Base-by-base conservation (phyloP, 2,797 vertebrate species). In the Discoglossus pictus region DNA sequence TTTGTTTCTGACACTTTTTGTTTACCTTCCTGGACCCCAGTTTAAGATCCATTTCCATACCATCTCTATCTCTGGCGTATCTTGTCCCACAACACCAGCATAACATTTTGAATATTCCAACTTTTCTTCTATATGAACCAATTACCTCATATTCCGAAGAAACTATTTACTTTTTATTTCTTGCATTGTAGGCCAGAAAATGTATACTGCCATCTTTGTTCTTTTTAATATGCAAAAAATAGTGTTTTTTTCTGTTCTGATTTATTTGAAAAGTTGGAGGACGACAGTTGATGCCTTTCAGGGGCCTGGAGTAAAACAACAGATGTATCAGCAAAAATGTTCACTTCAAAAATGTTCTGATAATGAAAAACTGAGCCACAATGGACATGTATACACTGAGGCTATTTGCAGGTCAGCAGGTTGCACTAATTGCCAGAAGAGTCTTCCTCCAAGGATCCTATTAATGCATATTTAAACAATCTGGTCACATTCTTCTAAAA, bases 351-450 rank as follows among this genome's bases (percentile, higher is more conserved):
- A 64, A 71, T 65, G 27, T 71, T 71, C 61, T 71, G 52, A 50
- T 71, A 71, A 71, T 71, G 61, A 27, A 24, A 64, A 71, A 58
- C 42, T 44, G 68, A 71, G 53, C 68, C 68, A 71, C 68, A 34
- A 59, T 58, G 68, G 68, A 71, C 61, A 36, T 65, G 27, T 59
- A 59, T 64, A 16, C 68, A 58, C 68, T n/a, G 61, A 71, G 68
- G 68, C 61, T 65, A 71, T 65, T 65, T 51, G 53, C 68, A 71
- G 68, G 68, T 71, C 68, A 71, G 68, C 68, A 64, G 61, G 68
- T 71, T 71, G 61, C 46, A 27, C 61, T 71, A 71, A 71, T 71
- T 71, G 61, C 68, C 61, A 52, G 48, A 64, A 64, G 61, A 71
- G 38, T 46, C 44, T 51, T 55, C 68, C 68, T 71, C 68, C 54